phyloP scores from a whole-genome alignment of 2,888 invertebrate genomes.

The Drosophila demipolita region DNA sequence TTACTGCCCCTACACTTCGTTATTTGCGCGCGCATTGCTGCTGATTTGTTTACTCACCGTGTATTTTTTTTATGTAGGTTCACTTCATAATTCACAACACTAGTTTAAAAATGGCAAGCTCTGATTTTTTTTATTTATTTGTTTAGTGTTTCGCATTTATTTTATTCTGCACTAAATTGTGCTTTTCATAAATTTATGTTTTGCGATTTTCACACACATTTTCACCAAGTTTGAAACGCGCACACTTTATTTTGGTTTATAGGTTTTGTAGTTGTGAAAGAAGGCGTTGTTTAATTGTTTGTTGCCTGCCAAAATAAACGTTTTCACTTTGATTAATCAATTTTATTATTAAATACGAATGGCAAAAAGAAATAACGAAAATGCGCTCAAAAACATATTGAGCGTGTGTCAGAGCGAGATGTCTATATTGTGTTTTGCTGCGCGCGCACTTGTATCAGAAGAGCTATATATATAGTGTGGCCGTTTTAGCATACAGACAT shows the following conservation, averaged over 20 bases:
- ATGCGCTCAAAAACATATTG: conserved; percentile 58
- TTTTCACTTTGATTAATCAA: conserved; percentile 75
- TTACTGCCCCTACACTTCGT: neutral
- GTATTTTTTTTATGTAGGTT: conserved; percentile 41
- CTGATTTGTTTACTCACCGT: conserved; percentile 54
- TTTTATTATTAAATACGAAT: conserved; percentile 79
- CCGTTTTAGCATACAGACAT: conserved; percentile 50
- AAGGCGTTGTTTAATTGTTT: conserved; percentile 57
- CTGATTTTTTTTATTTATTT: conserved; percentile 3
- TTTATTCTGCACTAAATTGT: conserved; percentile 37
- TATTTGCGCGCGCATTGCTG: conserved; percentile 64
- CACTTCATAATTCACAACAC: conserved; percentile 64
- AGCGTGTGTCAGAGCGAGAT: conserved; percentile 59
- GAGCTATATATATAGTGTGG: conserved; percentile 57
- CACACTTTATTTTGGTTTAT: conserved; percentile 29
- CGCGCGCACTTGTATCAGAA: conserved; percentile 46
- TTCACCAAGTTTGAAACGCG: conserved; percentile 25
- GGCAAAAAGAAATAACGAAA: conserved; percentile 61
- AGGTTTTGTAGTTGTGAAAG: conserved; percentile 34
- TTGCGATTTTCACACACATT: conserved; percentile 49
- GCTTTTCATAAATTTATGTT: conserved; percentile 38
- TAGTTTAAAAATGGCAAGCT: conserved; percentile 38
- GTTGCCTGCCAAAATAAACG: conserved; percentile 63
- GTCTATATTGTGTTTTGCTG: conserved; percentile 10
- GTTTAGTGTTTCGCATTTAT: conserved; percentile 12